Evolutionary conservation across 1,140 invertebrate genomes (phyloP), one percentile per base, ranked within the genome.

Genomic region (Apis mellifera): DNA sequence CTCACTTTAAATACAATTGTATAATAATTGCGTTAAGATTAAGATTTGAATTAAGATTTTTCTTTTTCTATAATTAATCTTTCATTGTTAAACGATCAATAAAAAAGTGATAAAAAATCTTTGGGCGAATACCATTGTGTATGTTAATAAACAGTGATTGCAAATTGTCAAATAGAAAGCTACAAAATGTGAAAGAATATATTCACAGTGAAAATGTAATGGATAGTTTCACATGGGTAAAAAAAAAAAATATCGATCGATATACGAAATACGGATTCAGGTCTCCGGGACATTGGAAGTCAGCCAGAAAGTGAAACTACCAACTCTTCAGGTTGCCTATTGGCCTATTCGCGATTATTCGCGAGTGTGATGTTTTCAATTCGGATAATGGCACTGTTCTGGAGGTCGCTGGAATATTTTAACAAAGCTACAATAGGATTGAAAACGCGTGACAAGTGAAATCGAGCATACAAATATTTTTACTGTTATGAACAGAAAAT

Each of bases 251-350:
- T 86, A 81, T 82, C 71, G 85, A 88, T 66, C 69, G 59, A 57
- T 54, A 73, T 15, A 21, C 17, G 50, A 71, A 75, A 70, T 64
- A 48, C n/a, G 32, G 64, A 90, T 84, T 83, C 81, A 71, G 88
- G 89, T 90, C 84, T 88, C 62, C 82, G 83, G 86, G 89, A 86
- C 86, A 69, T 73, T 73, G 88, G 89, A 86, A 62, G 55, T 55
- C 75, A 86, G 88, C 89, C 88, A 90, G 85, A 89, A 90, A 86
- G 89, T 84, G 87, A 90, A 90, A 88, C 84, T 73, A 70, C 85
- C 32, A 78, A 26, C 59, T 78, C 81, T 72, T 83, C 68, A 65
- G 81, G 81, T 83, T 83, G 81, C 68, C 81, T 78, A 84, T 84
- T 78, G 85, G 82, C 73, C 78, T 71, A 64, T 57, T 57, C 68